These are phyloP conservation scores for Solea solea DNA, from an alignment of 2,113 vertebrate genomes.

Conservation along the genomic window DNA sequence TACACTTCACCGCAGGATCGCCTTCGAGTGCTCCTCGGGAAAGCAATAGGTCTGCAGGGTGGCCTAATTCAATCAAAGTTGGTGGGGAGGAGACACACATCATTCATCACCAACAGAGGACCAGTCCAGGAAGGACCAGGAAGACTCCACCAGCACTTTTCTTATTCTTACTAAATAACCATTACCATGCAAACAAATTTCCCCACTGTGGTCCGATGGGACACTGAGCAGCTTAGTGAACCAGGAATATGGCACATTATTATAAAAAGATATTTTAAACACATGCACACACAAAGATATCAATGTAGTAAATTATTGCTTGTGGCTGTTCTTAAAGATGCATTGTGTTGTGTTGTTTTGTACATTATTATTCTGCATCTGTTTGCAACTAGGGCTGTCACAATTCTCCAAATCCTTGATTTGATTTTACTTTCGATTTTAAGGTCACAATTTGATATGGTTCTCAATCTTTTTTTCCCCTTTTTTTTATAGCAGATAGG, in stretches of 20 bases:
- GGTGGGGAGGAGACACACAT: slow-evolving; percentile 42
- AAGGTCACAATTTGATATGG: no score
- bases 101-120: slow-evolving; percentile 59
- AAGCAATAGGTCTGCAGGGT: slow-evolving; percentile 55
- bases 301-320: no score
- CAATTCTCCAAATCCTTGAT: no score
- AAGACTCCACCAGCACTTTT: slow-evolving; percentile 15
- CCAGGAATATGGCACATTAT: neutral
- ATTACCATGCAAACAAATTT: slow-evolving; percentile 40
- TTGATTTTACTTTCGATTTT: no score
- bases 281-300: neutral
- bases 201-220: neutral
- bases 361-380: no score
- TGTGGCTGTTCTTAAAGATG: no score
- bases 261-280: slow-evolving; percentile 8
- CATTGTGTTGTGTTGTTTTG: no score
- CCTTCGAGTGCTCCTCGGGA: slow-evolving; percentile 61
- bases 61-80: slow-evolving; percentile 74
- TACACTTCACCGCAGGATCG: slow-evolving; percentile 70
- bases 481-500: no score
- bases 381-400: no score
- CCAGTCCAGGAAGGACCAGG: slow-evolving; percentile 11
- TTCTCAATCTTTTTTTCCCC: no score
- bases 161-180: slow-evolving; percentile 11
- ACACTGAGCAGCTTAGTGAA: neutral